Evolutionary conservation across 37 sponge, comb jelly and placozoan genomes (phyloP), one percentile per base, ranked within the genome.

Genomic region (Tethya wilhelma): DNA sequence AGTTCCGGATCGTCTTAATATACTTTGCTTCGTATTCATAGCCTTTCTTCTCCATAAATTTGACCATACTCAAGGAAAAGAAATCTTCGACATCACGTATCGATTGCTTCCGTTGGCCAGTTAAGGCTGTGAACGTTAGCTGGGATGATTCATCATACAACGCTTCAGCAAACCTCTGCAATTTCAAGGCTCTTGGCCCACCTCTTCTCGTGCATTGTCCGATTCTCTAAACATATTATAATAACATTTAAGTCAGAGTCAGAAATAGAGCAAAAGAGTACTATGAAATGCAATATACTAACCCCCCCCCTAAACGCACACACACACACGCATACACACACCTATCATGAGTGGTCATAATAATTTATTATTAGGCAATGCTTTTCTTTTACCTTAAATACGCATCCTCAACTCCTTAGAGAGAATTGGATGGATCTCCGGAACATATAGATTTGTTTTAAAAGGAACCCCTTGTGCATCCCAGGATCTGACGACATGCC

Each of bases 1-100:
- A 81, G 28, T 81, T 81, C 33, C 63, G 9, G 19, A 79, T 33
- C 14, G 70, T 67, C 2, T 31, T 8, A 53, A 81, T 39, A 30
- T 41, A 81, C 45, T 71, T 67, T 28, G 82, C 82, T 42, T 81
- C 82, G 59, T 73, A 73, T 1, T 26, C 34, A 73, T 68, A 80
- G 23, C 60, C 71, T 28, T 80, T 80, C 59, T 38, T 44, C 9
- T 33, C 23, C 81, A 80, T 80, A 38, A 80, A 80, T 17, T 3
- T 34, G 3, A 60, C 81, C 20, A 80, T 1, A 49, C 0, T 42
- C 30, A 29, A 31, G 56, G 69, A 80, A 55, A 40, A 69, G 11
- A 60, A 23, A 41, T 22, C 14, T 38, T 80, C 81, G 1, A 55
- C 71, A 69, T 80, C 71, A 17, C 23, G 3, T 58, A 80, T 55